A percentile compares a stretch with the other conserved stretches of the same genome.
Conservation (phyloP, 2,888 invertebrate genomes). For the Hylaea fasciaria region DNA sequence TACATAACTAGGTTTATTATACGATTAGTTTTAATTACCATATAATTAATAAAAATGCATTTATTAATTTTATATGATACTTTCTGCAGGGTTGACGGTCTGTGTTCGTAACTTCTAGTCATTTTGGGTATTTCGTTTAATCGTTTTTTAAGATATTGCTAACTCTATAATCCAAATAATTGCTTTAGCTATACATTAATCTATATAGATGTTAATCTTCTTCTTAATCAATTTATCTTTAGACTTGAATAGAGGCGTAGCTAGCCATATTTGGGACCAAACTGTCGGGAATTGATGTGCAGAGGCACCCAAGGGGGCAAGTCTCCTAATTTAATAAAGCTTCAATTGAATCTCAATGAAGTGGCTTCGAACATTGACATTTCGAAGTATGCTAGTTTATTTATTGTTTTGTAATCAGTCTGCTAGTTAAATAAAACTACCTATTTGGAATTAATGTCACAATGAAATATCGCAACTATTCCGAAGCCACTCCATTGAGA, state of each 20-base stretch:
- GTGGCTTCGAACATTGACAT: no score
- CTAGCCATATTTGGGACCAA: conserved; percentile 78
- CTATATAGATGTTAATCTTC: conserved; percentile 36
- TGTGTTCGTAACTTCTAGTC: conserved; percentile 68
- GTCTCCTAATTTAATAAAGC: no score
- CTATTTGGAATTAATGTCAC: no score
- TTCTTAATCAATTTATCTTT: conserved; percentile 50
- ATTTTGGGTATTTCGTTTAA: conserved; percentile 39
- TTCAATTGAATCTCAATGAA: no score
- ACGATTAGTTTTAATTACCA: conserved; percentile 27
- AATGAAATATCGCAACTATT: no score
- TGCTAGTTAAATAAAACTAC: no score
- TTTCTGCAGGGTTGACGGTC: conserved; percentile 65
- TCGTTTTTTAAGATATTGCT: conserved; percentile 13
- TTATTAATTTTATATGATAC: conserved; percentile 47
- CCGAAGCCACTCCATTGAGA: no score
- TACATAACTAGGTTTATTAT: conserved; percentile 14
- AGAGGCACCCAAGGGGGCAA: conserved; percentile 64
- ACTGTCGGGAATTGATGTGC: conserved; percentile 52
- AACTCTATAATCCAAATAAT: conserved; percentile 7
- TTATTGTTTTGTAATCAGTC: no score
- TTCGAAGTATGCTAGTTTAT: no score
- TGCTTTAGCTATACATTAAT: conserved; percentile 25
- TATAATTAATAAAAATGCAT: conserved; percentile 29
- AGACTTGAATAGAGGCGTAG: conserved; percentile 69